Percentiles rank a stretch among this genome's conserved stretches.
phyloP scores from a whole-genome alignment of 2,888 invertebrate species.

The Brachyopa scutellaris region DNA sequence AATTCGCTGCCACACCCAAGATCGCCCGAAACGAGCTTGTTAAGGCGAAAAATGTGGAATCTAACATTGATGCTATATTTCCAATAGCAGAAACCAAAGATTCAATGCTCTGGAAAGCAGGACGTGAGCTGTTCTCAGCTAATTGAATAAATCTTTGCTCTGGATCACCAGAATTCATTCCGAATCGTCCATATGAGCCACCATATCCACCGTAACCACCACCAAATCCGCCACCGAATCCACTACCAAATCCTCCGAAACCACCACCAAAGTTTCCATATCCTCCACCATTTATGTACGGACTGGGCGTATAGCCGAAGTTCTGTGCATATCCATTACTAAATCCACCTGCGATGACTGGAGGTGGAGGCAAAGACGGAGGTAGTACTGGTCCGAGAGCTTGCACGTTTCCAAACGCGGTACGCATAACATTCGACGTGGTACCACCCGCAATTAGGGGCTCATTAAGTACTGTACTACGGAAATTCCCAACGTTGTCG shows the following conservation, averaged over 20 bases:
- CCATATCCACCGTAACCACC: conserved; percentile 77
- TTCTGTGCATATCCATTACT: conserved; percentile 63
- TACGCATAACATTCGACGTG: conserved; percentile 74
- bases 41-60: conserved; percentile 97
- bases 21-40: conserved; percentile 98
- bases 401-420: conserved; percentile 78
- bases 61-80: conserved; percentile 97
- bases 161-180: conserved; percentile 78
- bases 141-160: conserved; percentile 88
- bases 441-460: conserved; percentile 74
- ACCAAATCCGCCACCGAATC: conserved; percentile 73
- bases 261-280: conserved; percentile 74
- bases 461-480: conserved; percentile 78
- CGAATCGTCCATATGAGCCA: conserved; percentile 78
- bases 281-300: conserved; percentile 64
- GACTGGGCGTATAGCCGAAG: conserved; percentile 28
- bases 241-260: conserved; percentile 74
- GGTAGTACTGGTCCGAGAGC: conserved; percentile 73
- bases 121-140: conserved; percentile 95
- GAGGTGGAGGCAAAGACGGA: conserved; percentile 75
- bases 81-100: conserved; percentile 94
- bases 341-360: conserved; percentile 44
- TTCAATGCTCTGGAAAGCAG: conserved; percentile 97
- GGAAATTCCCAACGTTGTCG: conserved; percentile 75
- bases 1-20: conserved; percentile 97